Percentiles rank a stretch among this genome's conserved stretches.
phyloP scores from a whole-genome alignment of 2,113 vertebrate species.

The Lamprologus lemairii region DNA sequence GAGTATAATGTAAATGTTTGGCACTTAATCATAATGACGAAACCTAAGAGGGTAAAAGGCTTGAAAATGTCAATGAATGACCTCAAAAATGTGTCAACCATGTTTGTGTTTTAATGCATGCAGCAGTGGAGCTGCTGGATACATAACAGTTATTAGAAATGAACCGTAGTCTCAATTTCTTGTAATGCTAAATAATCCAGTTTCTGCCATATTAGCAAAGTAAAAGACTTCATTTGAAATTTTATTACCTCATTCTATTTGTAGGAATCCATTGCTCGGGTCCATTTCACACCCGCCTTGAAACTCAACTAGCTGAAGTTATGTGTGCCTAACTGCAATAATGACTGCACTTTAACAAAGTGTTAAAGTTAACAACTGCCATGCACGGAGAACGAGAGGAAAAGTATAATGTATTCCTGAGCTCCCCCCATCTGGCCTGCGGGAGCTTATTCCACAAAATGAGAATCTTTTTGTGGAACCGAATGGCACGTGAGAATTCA shows the following conservation, averaged over 20 bases:
- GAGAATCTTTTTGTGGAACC: neutral
- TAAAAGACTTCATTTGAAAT: neutral
- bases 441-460: neutral
- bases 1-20: neutral
- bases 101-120: no score
- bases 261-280: neutral
- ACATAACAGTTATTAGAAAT: neutral
- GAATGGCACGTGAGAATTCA: neutral
- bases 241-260: neutral
- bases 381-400: neutral
- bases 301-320: neutral
- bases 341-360: neutral
- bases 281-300: neutral
- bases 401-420: neutral
- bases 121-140: no score
- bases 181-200: neutral
- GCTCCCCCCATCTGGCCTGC: neutral
- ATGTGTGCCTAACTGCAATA: neutral
- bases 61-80: neutral
- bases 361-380: neutral
- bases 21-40: neutral
- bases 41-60: accelerated
- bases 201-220: neutral
- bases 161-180: neutral
- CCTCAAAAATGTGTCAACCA: no score